Evolutionary conservation across 2,113 vertebrate species (phyloP), one percentile per base, ranked within the genome.

Genomic region (Oenanthe oenanthe): DNA sequence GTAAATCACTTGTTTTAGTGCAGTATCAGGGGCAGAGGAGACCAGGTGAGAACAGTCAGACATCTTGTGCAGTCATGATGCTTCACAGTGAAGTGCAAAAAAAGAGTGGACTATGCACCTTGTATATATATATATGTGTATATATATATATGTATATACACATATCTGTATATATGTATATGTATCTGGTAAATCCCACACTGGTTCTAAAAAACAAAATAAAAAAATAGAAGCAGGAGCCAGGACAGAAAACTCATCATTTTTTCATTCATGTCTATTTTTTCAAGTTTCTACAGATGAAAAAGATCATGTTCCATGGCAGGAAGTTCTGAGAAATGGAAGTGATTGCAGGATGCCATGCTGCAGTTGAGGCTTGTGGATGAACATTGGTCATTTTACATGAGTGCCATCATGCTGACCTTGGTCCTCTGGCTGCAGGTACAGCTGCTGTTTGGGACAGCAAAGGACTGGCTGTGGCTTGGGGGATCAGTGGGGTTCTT

Each of bases 261-360:
- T 60, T 91, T 94, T 94, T 82, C 20, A 58, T 53, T 92, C 6
- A 22, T 31, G 8, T 28, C 7, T 70, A 21, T 4, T 66, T 85
- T 78, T 74, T 28, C 34, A 54, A 17, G 4, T 71, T 75, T 85
- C 10, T 71, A 45, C 3, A n/a, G 28, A 66, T 13, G 50, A 65
- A 31, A 62, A 47, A 29, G 1, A 3, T 58, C 21, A 31, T 5
- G 4, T 60, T 82, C 28, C 1, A 2, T 21, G 4, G 5, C 29
- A 66, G 34, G 14, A 70, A 18, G 3, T 70, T 68, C 54, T 72
- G 9, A 61, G 68, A 65, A 80, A 58, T 12, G 2, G 21, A 77
- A 84, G 17, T 0, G 2, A 25, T 47, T 83, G 9, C 40, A 86
- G 19, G 24, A 42, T n/a, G 14, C 17, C 6, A 1, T 31, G 24